Evolutionary conservation across 1,140 invertebrate genomes (phyloP).

Genomic region (Papilio xuthus): DNA sequence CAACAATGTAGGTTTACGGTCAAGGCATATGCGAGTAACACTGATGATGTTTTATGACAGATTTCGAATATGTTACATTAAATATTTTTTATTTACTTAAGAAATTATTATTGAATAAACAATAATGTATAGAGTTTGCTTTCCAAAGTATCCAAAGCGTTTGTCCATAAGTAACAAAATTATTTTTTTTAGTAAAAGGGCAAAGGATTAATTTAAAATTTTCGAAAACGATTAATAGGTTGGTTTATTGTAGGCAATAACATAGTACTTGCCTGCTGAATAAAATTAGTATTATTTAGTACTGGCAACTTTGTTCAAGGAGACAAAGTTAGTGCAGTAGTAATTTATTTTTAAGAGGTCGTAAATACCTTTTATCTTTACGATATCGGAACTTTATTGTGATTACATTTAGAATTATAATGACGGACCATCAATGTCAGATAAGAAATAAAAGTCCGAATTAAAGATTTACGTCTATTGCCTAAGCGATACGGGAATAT

Average conservation of each 20-base stretch:
- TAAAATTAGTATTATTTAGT: background rate
- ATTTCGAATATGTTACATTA: too few species aligned
- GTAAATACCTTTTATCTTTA: slow-evolving; percentile 24
- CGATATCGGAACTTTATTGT: slow-evolving; percentile 18
- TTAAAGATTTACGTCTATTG: slow-evolving; percentile 19
- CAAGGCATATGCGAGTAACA: background rate
- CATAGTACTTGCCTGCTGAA: background rate
- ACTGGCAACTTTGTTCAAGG: background rate
- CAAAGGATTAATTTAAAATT: too few species aligned
- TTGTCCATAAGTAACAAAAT: too few species aligned
- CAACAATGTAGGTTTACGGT: slow-evolving; percentile 1
- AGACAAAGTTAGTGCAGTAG: background rate
- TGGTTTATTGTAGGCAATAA: background rate
- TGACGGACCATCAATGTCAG: background rate
- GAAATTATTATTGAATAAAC: too few species aligned
- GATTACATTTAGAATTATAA: slow-evolving; percentile 16
- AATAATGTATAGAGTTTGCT: too few species aligned
- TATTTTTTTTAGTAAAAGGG: too few species aligned
- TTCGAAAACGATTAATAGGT: too few species aligned
- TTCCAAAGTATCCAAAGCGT: too few species aligned
- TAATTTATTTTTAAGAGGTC: slow-evolving; percentile 26
- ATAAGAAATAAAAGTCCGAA: slow-evolving; percentile 19
- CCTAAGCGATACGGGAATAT: background rate
- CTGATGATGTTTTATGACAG: background rate
- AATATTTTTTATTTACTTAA: too few species aligned